Percentiles rank a stretch among this genome's conserved stretches.
phyloP scores from a whole-genome alignment of 2,113 vertebrate genomes.

The Salvelinus fontinalis region DNA sequence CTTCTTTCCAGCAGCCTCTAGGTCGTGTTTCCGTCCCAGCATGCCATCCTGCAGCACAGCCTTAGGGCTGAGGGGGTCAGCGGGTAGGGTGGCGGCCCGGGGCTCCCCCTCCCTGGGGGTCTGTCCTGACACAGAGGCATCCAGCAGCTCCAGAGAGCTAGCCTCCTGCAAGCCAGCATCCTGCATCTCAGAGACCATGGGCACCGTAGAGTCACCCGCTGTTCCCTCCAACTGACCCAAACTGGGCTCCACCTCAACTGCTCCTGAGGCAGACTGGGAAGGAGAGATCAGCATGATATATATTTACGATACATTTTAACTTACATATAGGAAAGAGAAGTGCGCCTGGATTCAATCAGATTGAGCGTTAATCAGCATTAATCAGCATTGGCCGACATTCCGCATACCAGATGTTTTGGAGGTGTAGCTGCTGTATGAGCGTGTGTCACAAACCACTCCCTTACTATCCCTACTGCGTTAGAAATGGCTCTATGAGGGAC shows the following conservation, averaged over 20 bases:
- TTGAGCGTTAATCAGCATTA: too few species aligned
- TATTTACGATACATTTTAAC: too few species aligned
- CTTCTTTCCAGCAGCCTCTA: slow-evolving; percentile 88
- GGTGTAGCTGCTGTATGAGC: too few species aligned
- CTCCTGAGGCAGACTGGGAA: slow-evolving; percentile 54
- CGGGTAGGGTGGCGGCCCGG: slow-evolving; percentile 70
- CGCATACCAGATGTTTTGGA: too few species aligned
- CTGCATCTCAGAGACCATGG: slow-evolving; percentile 56
- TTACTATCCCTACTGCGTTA: too few species aligned
- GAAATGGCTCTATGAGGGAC: too few species aligned
- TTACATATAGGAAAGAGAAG: not conserved
- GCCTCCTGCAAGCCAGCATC: slow-evolving; percentile 66
- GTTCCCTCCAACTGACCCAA: slow-evolving; percentile 50
- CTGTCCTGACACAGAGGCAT: slow-evolving; percentile 48
- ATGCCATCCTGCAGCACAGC: slow-evolving; percentile 83
- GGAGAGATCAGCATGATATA: not conserved
- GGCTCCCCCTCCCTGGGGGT: slow-evolving; percentile 52
- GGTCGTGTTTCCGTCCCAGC: slow-evolving; percentile 88
- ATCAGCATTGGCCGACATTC: too few species aligned
- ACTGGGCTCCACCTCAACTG: slow-evolving; percentile 50
- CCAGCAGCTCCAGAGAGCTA: slow-evolving; percentile 61
- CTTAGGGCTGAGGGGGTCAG: slow-evolving; percentile 53
- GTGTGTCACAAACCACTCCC: too few species aligned
- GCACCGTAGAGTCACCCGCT: slow-evolving; percentile 54
- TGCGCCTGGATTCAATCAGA: too few species aligned